Conservation (phyloP, 2,797 vertebrate genomes). For the Acanthurus tractus region DNA sequence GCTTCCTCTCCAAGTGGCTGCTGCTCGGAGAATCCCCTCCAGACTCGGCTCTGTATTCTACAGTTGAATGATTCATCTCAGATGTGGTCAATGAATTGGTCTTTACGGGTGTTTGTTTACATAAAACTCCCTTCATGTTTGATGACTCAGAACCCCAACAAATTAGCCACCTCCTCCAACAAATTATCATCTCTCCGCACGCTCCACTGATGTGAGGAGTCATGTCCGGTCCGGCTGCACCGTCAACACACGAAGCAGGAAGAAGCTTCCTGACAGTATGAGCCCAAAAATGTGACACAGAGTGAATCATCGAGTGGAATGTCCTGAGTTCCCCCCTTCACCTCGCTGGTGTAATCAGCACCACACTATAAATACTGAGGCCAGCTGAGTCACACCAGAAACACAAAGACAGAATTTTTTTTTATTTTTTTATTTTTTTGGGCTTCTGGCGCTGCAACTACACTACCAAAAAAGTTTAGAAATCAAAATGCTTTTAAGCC, state of each 20-base stretch:
- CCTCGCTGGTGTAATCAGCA: slow-evolving; percentile 54
- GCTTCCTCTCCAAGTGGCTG: slow-evolving; percentile 48
- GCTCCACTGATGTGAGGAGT: slow-evolving; percentile 57
- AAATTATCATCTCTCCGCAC: slow-evolving; percentile 55
- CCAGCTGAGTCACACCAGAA: slow-evolving; percentile 61
- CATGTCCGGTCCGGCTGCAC: slow-evolving; percentile 47
- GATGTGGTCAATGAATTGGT: slow-evolving; percentile 71
- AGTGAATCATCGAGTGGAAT: slow-evolving; percentile 72
- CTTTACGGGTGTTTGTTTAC: slow-evolving; percentile 76
- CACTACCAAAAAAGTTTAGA: slow-evolving; percentile 11
- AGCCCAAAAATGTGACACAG: slow-evolving; percentile 52
- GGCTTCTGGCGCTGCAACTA: not conserved
- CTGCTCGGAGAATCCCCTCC: slow-evolving; percentile 54
- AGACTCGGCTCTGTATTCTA: slow-evolving; percentile 35
- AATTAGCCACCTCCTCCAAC: slow-evolving; percentile 64
- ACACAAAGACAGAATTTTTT: slow-evolving; percentile 26
- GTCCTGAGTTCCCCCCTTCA: slow-evolving; percentile 52
- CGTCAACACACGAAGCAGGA: slow-evolving; percentile 42
- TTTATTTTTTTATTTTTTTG: slow-evolving; percentile 10
- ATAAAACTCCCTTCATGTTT: slow-evolving; percentile 59
- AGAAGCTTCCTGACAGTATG: slow-evolving; percentile 40
- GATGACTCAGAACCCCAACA: slow-evolving; percentile 75
- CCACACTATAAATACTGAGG: slow-evolving; percentile 51
- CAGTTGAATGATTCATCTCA: slow-evolving; percentile 75
- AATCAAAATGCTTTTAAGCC: slow-evolving; percentile 34